Evolutionary conservation across 2,888 invertebrate genomes (phyloP).

Genomic region (Pimpla rufipes): DNA sequence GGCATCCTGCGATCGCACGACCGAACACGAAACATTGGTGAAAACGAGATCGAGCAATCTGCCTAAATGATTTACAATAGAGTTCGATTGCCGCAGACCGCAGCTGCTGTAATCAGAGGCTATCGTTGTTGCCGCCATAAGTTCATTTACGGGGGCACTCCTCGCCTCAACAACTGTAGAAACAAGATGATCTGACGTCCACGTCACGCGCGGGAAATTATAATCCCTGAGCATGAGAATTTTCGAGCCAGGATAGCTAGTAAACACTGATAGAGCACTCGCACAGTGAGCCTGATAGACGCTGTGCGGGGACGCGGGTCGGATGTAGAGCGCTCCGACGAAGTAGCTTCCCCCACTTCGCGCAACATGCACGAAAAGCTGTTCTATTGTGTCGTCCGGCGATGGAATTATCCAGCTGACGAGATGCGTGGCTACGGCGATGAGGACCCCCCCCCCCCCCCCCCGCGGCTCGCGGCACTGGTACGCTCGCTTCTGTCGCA

Average conservation of each 20-base stretch:
- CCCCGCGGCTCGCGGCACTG: background rate
- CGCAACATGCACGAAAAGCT: background rate
- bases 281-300: background rate
- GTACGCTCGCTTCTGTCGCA: conserved; percentile 13
- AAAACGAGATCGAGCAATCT: background rate
- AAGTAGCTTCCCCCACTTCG: background rate
- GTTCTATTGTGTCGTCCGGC: background rate
- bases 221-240: background rate
- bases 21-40: background rate
- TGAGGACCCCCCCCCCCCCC: conserved; percentile 49
- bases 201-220: background rate
- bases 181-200: background rate
- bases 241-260: background rate
- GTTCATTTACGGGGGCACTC: background rate
- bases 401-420: background rate
- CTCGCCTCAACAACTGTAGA: background rate
- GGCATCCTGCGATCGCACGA: background rate
- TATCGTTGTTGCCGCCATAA: background rate
- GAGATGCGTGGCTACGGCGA: background rate
- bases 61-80: background rate
- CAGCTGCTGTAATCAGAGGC: background rate
- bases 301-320: background rate
- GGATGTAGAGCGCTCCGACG: background rate
- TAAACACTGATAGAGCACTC: background rate
- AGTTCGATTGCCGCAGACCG: background rate